Base-by-base conservation (phyloP, 2,113 vertebrate species). In the Periophthalmus modestus region DNA sequence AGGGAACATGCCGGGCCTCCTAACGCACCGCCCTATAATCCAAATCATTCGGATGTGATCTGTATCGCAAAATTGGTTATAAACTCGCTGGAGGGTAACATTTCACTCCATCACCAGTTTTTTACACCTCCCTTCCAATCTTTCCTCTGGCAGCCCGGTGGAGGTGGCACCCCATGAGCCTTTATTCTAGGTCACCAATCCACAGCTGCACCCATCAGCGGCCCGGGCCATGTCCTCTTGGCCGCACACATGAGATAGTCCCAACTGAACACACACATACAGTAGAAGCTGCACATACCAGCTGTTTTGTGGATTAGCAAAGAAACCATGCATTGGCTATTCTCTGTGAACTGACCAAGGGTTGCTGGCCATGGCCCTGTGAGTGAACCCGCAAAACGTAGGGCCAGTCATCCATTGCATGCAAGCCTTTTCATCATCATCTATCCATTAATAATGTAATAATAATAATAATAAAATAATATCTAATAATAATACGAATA, bases 131-230 rank as follows among this genome's bases (percentile, higher is more conserved):
- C 81, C 81, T 80, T 85, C n/a, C 75, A 88, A 86, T 34, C 83
- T 80, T 77, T 81, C 81, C 75, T 80, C 83, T 91, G 88, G 89
- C 84, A 87, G 75, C 81, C 83, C 75, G 82, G 89, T n/a, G 84
- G 88, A 85, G 82, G 82, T 85, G 83, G 84, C 85, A 78, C 85
- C 79, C 87, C 89, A 87, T 76, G 72, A 69, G 81, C 73, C 77
- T 88, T 93, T 92, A 93, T 93, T n/a, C 87, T 93, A 89, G 91
- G 91, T 80, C 92, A 90, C 76, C 89, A 88, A 89, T 82, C 80
- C 77, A 75, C 90, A 91, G 82, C 89, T 91, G 91, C 80, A 87
- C 91, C 82, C 92, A 93, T 91, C 89, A n/a, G n/a, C 91, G 91
- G 84, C 87, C 74, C 18, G n/a, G 50, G 66, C 81, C 63, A 82